Evolutionary conservation across 2,113 vertebrate genomes (phyloP).

Genomic region (Marmota flaviventris): DNA sequence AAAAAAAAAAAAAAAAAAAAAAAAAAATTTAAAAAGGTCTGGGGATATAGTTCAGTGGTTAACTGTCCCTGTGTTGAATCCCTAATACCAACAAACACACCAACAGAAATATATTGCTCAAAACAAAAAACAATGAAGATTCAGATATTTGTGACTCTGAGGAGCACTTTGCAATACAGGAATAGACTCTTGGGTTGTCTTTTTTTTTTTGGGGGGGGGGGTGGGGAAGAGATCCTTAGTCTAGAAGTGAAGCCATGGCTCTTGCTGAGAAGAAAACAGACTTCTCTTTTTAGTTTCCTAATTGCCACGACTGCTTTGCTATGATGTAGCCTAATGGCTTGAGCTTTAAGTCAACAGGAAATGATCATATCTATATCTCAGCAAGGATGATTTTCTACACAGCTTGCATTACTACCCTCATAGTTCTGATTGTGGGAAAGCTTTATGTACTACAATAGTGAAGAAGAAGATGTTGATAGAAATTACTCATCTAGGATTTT

Average conservation of each 20-base stretch:
- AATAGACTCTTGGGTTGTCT: neutral
- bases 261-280: conserved; percentile 21
- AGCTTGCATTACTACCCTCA: neutral
- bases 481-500: neutral
- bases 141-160: neutral
- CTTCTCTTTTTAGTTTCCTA: neutral
- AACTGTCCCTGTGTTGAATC: too few relatives aligned
- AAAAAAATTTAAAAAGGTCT: too few relatives aligned
- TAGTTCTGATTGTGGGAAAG: neutral
- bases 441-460: neutral
- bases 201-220: too few relatives aligned
- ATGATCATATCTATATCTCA: neutral
- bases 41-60: too few relatives aligned
- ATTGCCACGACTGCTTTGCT: neutral
- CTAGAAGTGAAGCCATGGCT: neutral
- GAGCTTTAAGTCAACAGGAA: neutral
- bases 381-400: neutral
- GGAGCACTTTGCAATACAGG: neutral
- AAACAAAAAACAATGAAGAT: conserved; percentile 4
- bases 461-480: neutral
- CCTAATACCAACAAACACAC: too few relatives aligned
- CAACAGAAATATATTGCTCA: neutral
- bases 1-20: too few relatives aligned
- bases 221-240: neutral
- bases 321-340: neutral